Percentiles rank a stretch among this genome's conserved stretches.
Conservation (phyloP, 92 coral and sea anemone genomes). For the Hydrozoanthus gracilis region DNA sequence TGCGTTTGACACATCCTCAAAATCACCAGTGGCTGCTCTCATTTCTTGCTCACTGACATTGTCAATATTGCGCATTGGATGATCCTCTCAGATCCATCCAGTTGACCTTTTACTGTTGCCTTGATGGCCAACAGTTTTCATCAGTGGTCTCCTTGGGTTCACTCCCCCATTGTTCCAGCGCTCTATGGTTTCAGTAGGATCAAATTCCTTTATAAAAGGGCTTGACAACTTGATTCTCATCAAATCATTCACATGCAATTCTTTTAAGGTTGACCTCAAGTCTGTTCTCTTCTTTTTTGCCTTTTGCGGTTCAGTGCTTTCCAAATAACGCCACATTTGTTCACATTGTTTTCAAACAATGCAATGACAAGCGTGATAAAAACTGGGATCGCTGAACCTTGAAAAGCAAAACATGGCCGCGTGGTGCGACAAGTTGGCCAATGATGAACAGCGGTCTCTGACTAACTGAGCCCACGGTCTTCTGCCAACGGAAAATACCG, state of each 20-base stretch:
- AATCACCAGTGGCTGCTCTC: slow-evolving; percentile 1
- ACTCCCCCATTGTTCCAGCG: slow-evolving; percentile 56
- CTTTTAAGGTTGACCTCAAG: slow-evolving; percentile 46
- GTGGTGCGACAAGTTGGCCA: no score
- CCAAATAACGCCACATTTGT: no score
- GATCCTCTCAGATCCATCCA: slow-evolving; percentile 4
- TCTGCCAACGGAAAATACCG: no score
- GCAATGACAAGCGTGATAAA: no score
- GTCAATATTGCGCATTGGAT: background rate
- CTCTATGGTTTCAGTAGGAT: slow-evolving; percentile 61
- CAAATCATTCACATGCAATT: slow-evolving; percentile 40
- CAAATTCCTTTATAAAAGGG: slow-evolving; percentile 57
- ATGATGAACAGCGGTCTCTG: no score
- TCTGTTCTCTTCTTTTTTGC: no score
- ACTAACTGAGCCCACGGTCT: no score
- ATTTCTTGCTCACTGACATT: background rate
- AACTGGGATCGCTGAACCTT: no score
- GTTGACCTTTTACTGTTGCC: slow-evolving; percentile 6
- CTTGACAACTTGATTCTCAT: slow-evolving; percentile 49
- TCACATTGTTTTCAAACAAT: no score
- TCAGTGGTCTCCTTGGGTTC: slow-evolving; percentile 46
- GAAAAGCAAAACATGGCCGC: no score
- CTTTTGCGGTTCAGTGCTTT: no score
- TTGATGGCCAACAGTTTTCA: slow-evolving; percentile 1
- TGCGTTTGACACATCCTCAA: background rate